A percentile compares a stretch with the other conserved stretches of the same genome.
Evolutionary conservation across 2,113 vertebrate species (phyloP).

Genomic region (Phylloscopus whistleri): DNA sequence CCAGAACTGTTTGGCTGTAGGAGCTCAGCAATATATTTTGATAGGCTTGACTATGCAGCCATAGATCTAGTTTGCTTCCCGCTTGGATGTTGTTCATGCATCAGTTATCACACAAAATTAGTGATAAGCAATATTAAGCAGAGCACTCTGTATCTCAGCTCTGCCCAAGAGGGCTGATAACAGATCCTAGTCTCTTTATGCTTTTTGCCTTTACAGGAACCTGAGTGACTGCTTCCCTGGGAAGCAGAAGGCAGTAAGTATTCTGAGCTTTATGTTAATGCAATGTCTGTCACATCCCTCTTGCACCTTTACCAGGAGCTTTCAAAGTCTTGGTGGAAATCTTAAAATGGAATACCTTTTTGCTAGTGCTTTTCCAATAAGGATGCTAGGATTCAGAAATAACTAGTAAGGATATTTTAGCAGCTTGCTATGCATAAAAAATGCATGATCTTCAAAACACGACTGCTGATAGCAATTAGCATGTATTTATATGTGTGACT

Average conservation of each 20-base stretch:
- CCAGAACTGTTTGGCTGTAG: slow-evolving; percentile 19
- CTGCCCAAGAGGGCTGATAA: slow-evolving; percentile 30
- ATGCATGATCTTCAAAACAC: background rate
- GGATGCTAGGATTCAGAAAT: background rate
- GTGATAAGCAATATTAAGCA: slow-evolving; percentile 47
- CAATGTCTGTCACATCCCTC: slow-evolving; percentile 29
- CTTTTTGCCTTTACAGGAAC: background rate
- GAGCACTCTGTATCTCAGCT: background rate
- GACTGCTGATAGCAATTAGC: background rate
- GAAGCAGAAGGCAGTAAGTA: slow-evolving; percentile 4
- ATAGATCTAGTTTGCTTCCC: slow-evolving; percentile 42
- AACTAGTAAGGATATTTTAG: slow-evolving; percentile 13
- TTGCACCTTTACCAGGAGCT: background rate
- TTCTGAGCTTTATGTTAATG: slow-evolving; percentile 20
- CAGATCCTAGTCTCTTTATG: background rate
- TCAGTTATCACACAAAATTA: slow-evolving; percentile 54
- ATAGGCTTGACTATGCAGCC: slow-evolving; percentile 43
- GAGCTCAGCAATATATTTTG: slow-evolving; percentile 43
- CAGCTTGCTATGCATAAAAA: background rate
- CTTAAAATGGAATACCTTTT: slow-evolving; percentile 6
- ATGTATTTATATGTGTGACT: slow-evolving; percentile 1
- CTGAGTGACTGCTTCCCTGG: background rate
- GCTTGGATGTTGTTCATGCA: slow-evolving; percentile 42
- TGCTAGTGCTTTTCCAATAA: background rate
- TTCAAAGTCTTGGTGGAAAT: background rate